Evolutionary conservation across 2,113 vertebrate species (phyloP), one percentile per base, ranked within the genome.

Genomic region (Rafetus swinhoei): DNA sequence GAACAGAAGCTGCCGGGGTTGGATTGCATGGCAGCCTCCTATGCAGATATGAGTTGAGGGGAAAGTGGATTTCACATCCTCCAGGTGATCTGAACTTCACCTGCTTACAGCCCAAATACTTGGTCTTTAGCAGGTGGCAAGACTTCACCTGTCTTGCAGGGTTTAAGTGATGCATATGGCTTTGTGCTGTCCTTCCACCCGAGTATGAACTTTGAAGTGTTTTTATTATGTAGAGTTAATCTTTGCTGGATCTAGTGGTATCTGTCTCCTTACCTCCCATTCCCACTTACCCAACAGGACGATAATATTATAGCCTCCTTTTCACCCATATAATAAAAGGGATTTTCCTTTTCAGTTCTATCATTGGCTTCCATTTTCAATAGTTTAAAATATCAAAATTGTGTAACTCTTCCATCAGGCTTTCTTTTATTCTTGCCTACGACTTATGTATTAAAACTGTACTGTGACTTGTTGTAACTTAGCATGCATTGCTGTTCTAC

Each of bases 371-470:
- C 93, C 82, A 91, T 96, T 98, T 94, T 91, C 83, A 69, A 93
- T 85, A 94, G 79, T 93, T 94, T 96, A 94, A 84, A 62, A 59
- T 89, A 87, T 84, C 76, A 95, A 85, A 81, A 91, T 90, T 97
- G 72, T 90, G 93, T 91, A 95, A 97, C 91, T 89, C 85, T 96
- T 92, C 83, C 7, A 90, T 93, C 54, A 87, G 94, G 92, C 21
- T 89, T 95, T 89, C 79, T 93, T 94, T 96, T 93, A 94, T 90
- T 96, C 90, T 72, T 92, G 79, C 90, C 76, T 89, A 39, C 29
- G 85, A 96, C 45, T 95, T 96, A 94, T 62, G 92, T 82, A 93
- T 93, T 97, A 97, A 94, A 98, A 98, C 93, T 96, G 92, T 89
- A 94, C 82, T 85, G 86, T 94, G 93, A 94, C 95, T 91, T 94